A percentile compares a stretch with the other conserved stretches of the same genome.
phyloP scores from a whole-genome alignment of 2,797 vertebrate species.

The Pangasius larnaudii region DNA sequence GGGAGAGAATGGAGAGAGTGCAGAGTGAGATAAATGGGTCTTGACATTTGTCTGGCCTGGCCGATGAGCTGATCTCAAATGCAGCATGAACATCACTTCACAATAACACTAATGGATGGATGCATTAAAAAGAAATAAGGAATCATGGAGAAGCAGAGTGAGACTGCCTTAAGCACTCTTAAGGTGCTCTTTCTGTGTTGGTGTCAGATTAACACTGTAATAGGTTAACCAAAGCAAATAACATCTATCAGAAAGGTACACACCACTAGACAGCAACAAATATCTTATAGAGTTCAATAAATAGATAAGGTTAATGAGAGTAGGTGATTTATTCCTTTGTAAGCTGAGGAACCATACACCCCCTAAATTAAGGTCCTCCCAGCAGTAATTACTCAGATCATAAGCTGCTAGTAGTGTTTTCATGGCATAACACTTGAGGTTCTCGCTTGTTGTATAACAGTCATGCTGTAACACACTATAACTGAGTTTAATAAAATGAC shows the following conservation, averaged over 20 bases:
- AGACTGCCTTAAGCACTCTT: neutral
- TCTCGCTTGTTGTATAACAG: neutral
- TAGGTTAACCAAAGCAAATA: constrained; percentile 11
- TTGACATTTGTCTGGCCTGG: constrained; percentile 47
- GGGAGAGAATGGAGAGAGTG: neutral
- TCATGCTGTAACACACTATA: constrained; percentile 7
- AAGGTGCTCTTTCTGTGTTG: neutral
- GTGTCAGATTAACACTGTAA: constrained; percentile 9
- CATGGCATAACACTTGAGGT: neutral
- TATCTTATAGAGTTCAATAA: neutral
- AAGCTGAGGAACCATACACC: neutral
- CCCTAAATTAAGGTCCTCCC: neutral
- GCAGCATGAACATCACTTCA: constrained; percentile 42
- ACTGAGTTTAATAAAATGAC: constrained; percentile 35
- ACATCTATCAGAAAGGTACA: neutral
- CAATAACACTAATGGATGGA: constrained; percentile 50
- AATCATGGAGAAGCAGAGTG: neutral
- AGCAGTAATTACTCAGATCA: constrained; percentile 6
- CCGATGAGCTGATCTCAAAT: constrained; percentile 49
- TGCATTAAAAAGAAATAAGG: constrained; percentile 46
- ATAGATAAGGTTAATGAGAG: neutral
- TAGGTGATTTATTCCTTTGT: neutral
- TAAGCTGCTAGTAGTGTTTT: constrained; percentile 15
- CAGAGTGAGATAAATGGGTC: constrained; percentile 35
- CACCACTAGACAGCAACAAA: constrained; percentile 1